A percentile compares a stretch with the other conserved stretches of the same genome.
phyloP scores from a whole-genome alignment of 2,797 vertebrate species.

The Tapirus indicus region DNA sequence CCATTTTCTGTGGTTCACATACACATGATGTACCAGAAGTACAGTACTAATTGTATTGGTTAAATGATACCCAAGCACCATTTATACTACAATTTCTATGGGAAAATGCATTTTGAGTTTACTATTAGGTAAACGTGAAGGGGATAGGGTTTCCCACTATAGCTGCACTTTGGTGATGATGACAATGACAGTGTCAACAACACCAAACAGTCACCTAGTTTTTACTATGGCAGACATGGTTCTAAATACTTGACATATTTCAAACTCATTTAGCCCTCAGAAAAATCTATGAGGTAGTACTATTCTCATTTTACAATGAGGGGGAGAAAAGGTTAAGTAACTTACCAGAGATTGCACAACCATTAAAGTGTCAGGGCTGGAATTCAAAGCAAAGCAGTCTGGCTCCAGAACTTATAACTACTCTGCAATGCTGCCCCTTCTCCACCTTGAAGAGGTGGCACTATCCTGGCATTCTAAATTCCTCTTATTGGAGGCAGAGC shows the following conservation, averaged over 20 bases:
- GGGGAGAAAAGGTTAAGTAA: conserved; percentile 4
- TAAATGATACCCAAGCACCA: conserved; percentile 6
- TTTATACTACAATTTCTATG: not conserved
- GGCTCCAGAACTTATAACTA: not conserved
- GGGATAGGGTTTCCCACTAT: not conserved
- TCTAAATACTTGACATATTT: conserved; percentile 18
- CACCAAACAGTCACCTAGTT: not conserved
- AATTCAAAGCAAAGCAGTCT: conserved; percentile 39
- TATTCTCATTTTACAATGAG: conserved; percentile 36
- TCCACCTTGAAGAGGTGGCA: not conserved
- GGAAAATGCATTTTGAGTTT: conserved; percentile 51
- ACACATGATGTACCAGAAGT: not conserved
- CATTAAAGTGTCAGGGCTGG: not conserved
- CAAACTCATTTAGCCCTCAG: conserved; percentile 40
- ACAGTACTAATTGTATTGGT: not conserved
- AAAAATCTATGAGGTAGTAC: not conserved
- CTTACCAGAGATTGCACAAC: not conserved
- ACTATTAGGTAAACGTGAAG: not conserved
- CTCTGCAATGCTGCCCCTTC: not conserved
- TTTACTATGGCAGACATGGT: not conserved
- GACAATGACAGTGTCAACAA: not conserved
- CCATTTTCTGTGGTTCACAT: conserved; percentile 14
- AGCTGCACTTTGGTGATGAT: not conserved
- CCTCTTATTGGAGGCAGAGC: not conserved
- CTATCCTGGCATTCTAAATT: not conserved